Evolutionary conservation across 2,888 invertebrate genomes (phyloP), one percentile per base, ranked within the genome.

Genomic region (Hydropsyche betteni): DNA sequence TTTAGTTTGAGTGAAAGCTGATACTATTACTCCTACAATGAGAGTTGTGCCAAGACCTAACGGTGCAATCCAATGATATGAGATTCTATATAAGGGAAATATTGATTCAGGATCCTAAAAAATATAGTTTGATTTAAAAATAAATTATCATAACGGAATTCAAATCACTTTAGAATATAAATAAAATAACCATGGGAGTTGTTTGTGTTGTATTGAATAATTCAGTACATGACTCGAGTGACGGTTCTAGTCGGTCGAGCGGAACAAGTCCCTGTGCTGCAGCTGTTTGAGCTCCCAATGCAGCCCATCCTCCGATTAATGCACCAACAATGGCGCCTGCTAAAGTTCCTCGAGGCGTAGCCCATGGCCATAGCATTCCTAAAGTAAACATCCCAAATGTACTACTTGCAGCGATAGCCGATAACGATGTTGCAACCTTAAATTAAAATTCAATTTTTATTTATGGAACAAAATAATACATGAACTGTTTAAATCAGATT

Each of bases 331-430:
- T 81, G 52, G 89, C 90, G 12, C 93, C 91, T 68, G 85, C 83
- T 55, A 89, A 82, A 34, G 89, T 89, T 69, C 93, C 92, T 81
- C 90, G 86, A 0, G 91, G 89, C 75, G 93, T 94, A 74, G 92
- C 90, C 92, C 93, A 95, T 61, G 95, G 94, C 81, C 93, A 89
- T 79, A 91, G 86, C 91, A 95, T 94, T 77, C 95, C 95, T 33
- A 95, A 85, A 0, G 94, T 92, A 82, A 95, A 95, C 8, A 95
- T 89, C 0, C 95, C 95, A 81, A 94, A 93, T 0, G 94, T 92
- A 6, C 94, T 92, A 55, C 94, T 93, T 0, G 94, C 92, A 1
- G 94, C 93, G 79, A 95, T 94, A 0, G 94, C 93, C n/a, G 94
- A 92, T 69, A 94, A 84, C 14, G 94, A 92, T 55, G 92, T 91